Evolutionary conservation across 2,797 vertebrate species (phyloP).

Genomic region (Oreortyx pictus): DNA sequence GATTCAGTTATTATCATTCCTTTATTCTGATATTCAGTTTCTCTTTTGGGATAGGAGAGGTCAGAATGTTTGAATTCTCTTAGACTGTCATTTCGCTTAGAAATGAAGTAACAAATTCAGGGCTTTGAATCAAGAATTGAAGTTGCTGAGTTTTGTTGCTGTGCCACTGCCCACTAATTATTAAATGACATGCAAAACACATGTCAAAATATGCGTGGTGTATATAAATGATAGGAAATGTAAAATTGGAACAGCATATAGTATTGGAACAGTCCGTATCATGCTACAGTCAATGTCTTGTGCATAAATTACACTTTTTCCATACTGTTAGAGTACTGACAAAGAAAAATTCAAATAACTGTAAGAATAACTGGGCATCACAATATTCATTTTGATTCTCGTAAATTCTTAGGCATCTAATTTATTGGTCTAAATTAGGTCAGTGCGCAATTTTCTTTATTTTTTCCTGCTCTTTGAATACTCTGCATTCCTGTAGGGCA

Average conservation of each 20-base stretch:
- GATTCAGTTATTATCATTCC: not conserved
- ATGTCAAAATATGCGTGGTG: not conserved
- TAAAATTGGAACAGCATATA: not conserved
- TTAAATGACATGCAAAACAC: not conserved
- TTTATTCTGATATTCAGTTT: not conserved
- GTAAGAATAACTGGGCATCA: not conserved
- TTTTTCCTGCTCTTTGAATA: conserved; percentile 22
- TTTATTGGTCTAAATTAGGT: conserved; percentile 27
- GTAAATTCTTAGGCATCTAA: conserved; percentile 19
- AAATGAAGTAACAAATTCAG: not conserved
- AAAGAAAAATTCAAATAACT: not conserved
- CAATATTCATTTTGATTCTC: not conserved
- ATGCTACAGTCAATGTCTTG: not conserved
- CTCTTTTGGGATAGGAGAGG: not conserved
- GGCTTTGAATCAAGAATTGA: not conserved
- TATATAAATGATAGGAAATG: not conserved
- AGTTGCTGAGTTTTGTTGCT: not conserved
- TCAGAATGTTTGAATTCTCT: not conserved
- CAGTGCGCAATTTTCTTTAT: conserved; percentile 25
- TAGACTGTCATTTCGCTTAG: not conserved
- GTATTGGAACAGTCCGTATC: not conserved
- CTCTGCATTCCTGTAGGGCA: conserved; percentile 11
- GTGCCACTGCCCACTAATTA: not conserved
- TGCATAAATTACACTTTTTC: not conserved
- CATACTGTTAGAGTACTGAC: fast-evolving